Conservation (phyloP, 2,888 invertebrate species). For the Galerucella pusilla region DNA sequence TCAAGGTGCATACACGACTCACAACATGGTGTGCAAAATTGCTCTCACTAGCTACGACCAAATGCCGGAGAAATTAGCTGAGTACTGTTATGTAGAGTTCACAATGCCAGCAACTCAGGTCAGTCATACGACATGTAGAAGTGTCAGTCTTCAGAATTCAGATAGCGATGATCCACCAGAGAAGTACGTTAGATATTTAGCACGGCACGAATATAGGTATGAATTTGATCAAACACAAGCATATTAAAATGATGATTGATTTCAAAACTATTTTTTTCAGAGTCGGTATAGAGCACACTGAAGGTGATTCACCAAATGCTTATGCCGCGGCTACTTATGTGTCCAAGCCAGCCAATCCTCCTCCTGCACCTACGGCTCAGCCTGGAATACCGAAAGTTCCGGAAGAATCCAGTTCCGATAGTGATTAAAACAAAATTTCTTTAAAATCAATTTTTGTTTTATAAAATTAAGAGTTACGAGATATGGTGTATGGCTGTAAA, state of each 20-base stretch:
- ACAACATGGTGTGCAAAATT: slow-evolving; percentile 94
- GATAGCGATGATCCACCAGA: slow-evolving; percentile 93
- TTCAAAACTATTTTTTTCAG: slow-evolving; percentile 61
- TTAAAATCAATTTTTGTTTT: not conserved
- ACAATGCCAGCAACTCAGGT: slow-evolving; percentile 98
- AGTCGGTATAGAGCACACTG: slow-evolving; percentile 91
- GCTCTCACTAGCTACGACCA: slow-evolving; percentile 97
- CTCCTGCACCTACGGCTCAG: slow-evolving; percentile 58
- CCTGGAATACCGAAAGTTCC: slow-evolving; percentile 59
- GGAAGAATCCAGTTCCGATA: slow-evolving; percentile 66
- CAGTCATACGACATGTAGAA: slow-evolving; percentile 95
- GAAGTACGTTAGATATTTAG: slow-evolving; percentile 96
- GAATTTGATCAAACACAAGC: not conserved
- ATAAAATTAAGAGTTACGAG: not conserved
- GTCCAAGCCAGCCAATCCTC: slow-evolving; percentile 58
- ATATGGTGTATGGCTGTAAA: no score
- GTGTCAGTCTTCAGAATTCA: slow-evolving; percentile 88
- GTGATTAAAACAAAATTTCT: slow-evolving; percentile 59
- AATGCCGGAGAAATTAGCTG: slow-evolving; percentile 92
- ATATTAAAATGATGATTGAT: no score
- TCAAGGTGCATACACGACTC: slow-evolving; percentile 98
- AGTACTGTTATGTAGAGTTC: slow-evolving; percentile 92
- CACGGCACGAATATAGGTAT: slow-evolving; percentile 94
- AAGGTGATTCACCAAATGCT: slow-evolving; percentile 76
- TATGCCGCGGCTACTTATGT: slow-evolving; percentile 72